Evolutionary conservation across 1,140 invertebrate genomes (phyloP), one percentile per base, ranked within the genome.

Genomic region (Hylyphantes graminicola): DNA sequence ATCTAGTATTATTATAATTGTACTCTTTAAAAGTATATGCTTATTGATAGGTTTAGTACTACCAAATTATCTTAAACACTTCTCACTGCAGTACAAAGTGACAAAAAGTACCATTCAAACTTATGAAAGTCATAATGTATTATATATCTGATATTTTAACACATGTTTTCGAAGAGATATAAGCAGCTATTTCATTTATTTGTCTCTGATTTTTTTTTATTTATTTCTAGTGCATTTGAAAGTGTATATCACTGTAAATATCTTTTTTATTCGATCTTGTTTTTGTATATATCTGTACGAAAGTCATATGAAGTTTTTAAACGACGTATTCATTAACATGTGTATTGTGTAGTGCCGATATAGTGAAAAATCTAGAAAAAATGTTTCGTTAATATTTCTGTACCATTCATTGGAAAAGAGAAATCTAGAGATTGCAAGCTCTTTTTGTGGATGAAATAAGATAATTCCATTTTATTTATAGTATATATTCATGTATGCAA

Each of bases 351-450:
- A 70, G 67, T 70, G 48, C 7, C 50, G 17, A n/a, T 70, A n/a
- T 70, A 70, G 68, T 70, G 68, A 70, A 54, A 70, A 53, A 51
- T 70, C 54, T 70, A 70, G 68, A 70, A 70, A 70, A 70, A 70
- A 54, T 54, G 51, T 70, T 51, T 51, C 51, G 54, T 70, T 70
- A 5, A 70, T 70, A 70, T 70, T 70, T 70, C 68, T 70, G 68
- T 70, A 51, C 68, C 54, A 19, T 70, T 70, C 19, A 8, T 19
- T 70, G 68, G 12, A 53, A 53, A 70, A 54, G 6, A 11, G 68
- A 70, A 35, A 35, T 35, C 35, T 35, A 35, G 35, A 35, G 68
- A 70, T 70, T 70, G 48, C n/a, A 53, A 70, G 54, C 51, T 53
- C 68, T 51, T 70, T n/a, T 9, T 48, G 17, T 17, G 57, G 17